Conservation (phyloP, 1,140 invertebrate species). For the Ips typographus region DNA sequence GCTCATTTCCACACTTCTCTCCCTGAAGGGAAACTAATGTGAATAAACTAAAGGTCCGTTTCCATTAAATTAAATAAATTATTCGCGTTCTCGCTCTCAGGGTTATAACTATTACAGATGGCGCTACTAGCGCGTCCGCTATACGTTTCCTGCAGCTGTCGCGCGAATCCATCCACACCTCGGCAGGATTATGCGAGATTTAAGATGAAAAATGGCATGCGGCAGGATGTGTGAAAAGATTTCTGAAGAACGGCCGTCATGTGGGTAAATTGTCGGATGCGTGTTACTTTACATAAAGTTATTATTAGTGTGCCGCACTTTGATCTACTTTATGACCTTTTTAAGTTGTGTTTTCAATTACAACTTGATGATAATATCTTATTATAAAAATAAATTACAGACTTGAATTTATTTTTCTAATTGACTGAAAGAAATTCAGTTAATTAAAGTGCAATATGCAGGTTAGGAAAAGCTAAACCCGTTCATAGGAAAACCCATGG, state of each 20-base stretch:
- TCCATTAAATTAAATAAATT: conserved; percentile 19
- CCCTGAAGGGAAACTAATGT: no score
- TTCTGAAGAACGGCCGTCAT: conserved; percentile 1
- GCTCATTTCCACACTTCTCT: no score
- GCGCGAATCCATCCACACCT: conserved; percentile 21
- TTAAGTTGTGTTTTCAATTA: no score
- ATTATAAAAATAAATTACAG: no score
- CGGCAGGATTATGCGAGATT: conserved; percentile 29
- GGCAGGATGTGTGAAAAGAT: conserved; percentile 16
- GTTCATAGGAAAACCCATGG: no score
- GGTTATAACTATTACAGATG: conserved; percentile 30
- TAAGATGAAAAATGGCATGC: conserved; percentile 29
- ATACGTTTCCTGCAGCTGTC: conserved; percentile 28
- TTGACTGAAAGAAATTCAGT: no score
- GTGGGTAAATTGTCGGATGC: neutral
- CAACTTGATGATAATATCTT: no score
- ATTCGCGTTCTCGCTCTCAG: conserved; percentile 9
- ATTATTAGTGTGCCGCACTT: no score
- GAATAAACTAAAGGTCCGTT: neutral
- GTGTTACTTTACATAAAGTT: neutral
- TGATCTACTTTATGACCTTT: no score
- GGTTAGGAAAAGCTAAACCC: no score
- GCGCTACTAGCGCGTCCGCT: conserved; percentile 19
- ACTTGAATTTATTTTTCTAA: no score
- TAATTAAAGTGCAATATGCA: no score